These are phyloP conservation scores for Patella vulgata DNA, from an alignment of 1,140 invertebrate genomes.

Conservation along the genomic window DNA sequence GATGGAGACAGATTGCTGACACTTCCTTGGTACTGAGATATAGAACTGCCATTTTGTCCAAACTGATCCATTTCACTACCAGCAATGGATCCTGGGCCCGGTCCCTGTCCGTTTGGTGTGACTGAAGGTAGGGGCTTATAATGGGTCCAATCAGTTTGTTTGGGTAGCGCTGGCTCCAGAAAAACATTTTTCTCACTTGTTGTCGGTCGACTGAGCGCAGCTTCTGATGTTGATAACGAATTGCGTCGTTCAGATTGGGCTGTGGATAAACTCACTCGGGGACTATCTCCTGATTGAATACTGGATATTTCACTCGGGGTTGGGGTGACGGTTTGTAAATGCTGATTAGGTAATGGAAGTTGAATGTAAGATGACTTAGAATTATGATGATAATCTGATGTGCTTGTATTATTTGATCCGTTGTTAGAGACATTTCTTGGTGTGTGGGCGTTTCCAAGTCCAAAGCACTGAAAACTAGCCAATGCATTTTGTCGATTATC, in stretches of 20 bases:
- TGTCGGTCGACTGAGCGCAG: conserved; percentile 28
- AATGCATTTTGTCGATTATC: no score
- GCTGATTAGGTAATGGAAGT: conserved; percentile 42
- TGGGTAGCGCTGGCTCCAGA: conserved; percentile 50
- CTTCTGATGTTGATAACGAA: conserved; percentile 28
- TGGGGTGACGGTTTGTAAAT: conserved; percentile 56
- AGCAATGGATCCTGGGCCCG: conserved; percentile 29
- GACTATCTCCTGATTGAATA: conserved; percentile 43
- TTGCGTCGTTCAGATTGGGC: conserved; percentile 29
- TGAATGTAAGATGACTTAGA: conserved; percentile 4
- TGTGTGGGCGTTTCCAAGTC: conserved; percentile 21
- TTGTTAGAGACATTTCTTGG: conserved; percentile 12
- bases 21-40: conserved; percentile 29
- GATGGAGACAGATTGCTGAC: conserved; percentile 56
- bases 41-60: conserved; percentile 33
- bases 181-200: conserved; percentile 46
- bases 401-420: conserved; percentile 22
- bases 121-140: conserved; percentile 46
- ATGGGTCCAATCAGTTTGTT: conserved; percentile 51
- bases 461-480: conserved; percentile 8
- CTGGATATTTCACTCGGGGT: conserved; percentile 63
- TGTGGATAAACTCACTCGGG: background rate
- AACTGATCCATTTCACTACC: conserved; percentile 36
- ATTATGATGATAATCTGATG: conserved; percentile 5
- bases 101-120: conserved; percentile 27